These are phyloP conservation scores for Stomatorhinus ivindoensis DNA, from an alignment of 2,113 vertebrate species.

Conservation along the genomic window DNA sequence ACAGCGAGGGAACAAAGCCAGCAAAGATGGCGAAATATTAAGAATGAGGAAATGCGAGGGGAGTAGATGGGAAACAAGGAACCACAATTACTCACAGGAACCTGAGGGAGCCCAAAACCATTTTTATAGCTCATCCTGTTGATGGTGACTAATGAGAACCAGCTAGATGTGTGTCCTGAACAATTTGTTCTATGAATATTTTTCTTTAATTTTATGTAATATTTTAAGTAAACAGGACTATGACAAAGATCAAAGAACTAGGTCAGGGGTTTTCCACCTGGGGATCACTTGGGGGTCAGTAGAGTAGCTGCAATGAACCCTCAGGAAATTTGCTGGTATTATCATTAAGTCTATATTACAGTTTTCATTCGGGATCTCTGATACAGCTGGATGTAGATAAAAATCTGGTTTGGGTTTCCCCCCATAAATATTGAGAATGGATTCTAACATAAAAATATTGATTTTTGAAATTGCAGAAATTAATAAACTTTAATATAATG, in stretches of 20 bases:
- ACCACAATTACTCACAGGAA: not conserved
- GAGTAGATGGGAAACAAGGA: not conserved
- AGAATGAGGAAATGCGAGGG: not conserved
- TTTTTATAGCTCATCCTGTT: not conserved
- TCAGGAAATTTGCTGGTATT: not conserved
- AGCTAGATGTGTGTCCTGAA: not conserved
- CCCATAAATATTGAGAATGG: not conserved
- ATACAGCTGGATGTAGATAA: not conserved
- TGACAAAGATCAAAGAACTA: not conserved
- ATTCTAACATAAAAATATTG: not conserved
- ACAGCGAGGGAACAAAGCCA: not conserved
- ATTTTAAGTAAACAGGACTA: not conserved
- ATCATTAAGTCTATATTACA: not conserved
- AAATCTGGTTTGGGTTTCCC: not conserved
- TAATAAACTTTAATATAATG: not conserved
- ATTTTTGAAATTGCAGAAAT: not conserved
- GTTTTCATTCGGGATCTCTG: not conserved
- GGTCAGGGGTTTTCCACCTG: not conserved
- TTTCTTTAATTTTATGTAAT: not conserved
- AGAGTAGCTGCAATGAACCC: not conserved
- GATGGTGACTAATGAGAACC: not conserved
- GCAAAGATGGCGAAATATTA: not conserved
- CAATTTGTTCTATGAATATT: not conserved
- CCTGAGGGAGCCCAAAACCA: not conserved
- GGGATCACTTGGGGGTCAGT: not conserved